Evolutionary conservation across 2,888 invertebrate genomes (phyloP).

Genomic region (Cantharis nigra): DNA sequence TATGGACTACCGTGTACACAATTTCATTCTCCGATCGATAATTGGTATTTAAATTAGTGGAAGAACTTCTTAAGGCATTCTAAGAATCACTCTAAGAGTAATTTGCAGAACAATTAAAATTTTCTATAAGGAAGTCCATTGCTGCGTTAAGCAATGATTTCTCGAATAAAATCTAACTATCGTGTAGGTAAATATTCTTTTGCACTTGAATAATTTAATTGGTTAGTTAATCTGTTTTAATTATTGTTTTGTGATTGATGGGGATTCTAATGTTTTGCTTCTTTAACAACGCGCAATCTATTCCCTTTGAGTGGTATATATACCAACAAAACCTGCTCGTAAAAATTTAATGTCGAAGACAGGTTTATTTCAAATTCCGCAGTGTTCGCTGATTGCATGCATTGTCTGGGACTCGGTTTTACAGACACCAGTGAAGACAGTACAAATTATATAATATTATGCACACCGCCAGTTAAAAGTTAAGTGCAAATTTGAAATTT

Average conservation of each 20-base stretch:
- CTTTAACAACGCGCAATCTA: not conserved
- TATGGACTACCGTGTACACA: no score
- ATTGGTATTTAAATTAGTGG: no score
- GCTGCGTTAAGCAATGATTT: no score
- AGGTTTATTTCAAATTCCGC: constrained; percentile 37
- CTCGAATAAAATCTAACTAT: no score
- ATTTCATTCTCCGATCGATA: no score
- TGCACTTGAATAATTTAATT: not conserved
- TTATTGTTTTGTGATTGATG: not conserved
- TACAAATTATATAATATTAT: not conserved
- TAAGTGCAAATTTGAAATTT: not conserved
- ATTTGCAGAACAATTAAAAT: no score
- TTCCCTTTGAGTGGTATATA: not conserved
- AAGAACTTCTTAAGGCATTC: no score
- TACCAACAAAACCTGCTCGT: constrained; percentile 26
- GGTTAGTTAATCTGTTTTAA: not conserved
- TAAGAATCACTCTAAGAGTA: no score
- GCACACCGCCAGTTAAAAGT: not conserved
- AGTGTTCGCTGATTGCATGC: constrained; percentile 38
- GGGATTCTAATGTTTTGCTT: not conserved
- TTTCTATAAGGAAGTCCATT: no score
- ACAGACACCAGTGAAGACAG: not conserved
- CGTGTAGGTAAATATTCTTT: no score
- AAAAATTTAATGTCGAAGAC: constrained; percentile 24
- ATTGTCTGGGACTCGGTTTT: constrained; percentile 13